Evolutionary conservation across 1,140 invertebrate genomes (phyloP), one percentile per base, ranked within the genome.

Genomic region (Cotesia vestalis): DNA sequence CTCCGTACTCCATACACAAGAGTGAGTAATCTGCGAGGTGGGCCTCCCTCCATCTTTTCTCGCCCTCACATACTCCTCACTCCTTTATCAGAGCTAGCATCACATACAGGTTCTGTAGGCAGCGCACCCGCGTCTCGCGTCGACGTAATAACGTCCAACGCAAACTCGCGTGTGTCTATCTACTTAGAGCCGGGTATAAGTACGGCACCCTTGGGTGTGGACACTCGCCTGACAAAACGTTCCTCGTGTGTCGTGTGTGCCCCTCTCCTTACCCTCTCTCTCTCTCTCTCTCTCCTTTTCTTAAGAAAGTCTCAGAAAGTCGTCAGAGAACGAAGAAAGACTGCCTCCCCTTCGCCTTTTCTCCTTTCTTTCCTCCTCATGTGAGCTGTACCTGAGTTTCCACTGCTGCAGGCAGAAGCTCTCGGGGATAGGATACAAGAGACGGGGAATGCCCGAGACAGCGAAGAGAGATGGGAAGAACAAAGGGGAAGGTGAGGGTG

Each of bases 11-110:
- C 78, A 81, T 82, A 81, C 81, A 82, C 79, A 81, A 81, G 80
- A 79, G 81, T 82, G 81, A 82, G 81, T 82, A 82, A 82, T 82
- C 81, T 81, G 79, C 78, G 80, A 72, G 66, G 27, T 77, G 75
- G 76, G 71, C 80, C 77, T 75, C 75, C 69, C 79, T 77, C 75
- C 79, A 78, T 78, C 77, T 79, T 77, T 74, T 76, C 68, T 70
- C 62, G 17, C 5, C 35, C 40, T 36, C 59, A 35, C 20, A 46
- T 61, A 3, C 59, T 61, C 34, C 11, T 61, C 17, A 6, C 11
- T 59, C 17, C 14, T 20, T 6, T 35, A 34, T 61, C 27, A 63
- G 8, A n/a, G 6, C 12, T 46, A 27, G 27, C 3, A 27, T 52
- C 63, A 27, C 46, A 17, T 40, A 14, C 14, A 12, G 53, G 1